Percentiles rank a stretch among this genome's conserved stretches.
These are phyloP conservation scores for Tyto alba DNA, from an alignment of 2,113 vertebrate genomes.

Conservation along the genomic window DNA sequence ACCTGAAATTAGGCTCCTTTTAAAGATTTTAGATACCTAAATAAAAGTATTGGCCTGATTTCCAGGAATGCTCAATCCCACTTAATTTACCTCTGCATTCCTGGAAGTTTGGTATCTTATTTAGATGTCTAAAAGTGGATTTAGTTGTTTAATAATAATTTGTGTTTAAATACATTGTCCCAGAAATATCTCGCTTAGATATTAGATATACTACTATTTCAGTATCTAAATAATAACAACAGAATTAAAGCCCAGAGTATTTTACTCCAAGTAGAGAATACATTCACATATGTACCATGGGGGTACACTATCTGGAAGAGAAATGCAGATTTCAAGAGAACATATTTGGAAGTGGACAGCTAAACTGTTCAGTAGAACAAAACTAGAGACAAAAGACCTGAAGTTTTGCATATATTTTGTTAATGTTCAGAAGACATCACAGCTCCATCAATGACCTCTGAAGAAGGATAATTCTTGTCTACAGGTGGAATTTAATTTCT, in stretches of 20 bases:
- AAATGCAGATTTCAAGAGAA: neutral
- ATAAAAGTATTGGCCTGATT: neutral
- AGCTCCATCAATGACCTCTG: neutral
- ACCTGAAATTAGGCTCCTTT: neutral
- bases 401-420: neutral
- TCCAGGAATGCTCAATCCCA: neutral
- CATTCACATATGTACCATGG: neutral
- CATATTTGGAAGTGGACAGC: neutral
- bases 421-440: neutral
- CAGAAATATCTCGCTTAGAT: neutral
- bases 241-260: neutral
- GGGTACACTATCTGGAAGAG: fast-evolving
- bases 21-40: neutral
- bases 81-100: neutral
- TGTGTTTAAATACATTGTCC: neutral
- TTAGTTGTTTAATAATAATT: neutral
- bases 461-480: neutral
- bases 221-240: neutral
- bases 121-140: neutral
- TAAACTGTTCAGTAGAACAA: neutral
- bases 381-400: neutral
- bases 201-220: neutral
- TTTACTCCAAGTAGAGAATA: neutral
- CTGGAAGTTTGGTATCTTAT: neutral
- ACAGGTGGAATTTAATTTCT: neutral